phyloP scores from a whole-genome alignment of 1,140 invertebrate species.

The Copidosoma floridanum region DNA sequence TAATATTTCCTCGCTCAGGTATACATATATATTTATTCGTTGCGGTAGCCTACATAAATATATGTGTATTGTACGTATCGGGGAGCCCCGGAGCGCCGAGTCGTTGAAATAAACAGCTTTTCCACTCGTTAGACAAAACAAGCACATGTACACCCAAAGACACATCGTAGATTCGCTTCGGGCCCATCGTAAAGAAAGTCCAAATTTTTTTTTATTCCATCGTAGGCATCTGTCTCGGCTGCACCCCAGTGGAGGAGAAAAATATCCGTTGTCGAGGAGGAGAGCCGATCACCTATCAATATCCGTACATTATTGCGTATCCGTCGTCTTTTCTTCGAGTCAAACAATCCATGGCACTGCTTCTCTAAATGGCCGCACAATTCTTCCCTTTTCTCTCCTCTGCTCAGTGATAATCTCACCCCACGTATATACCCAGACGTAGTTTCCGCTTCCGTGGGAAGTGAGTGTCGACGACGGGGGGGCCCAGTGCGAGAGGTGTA shows the following conservation, averaged over 20 bases:
- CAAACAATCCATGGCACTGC: not conserved
- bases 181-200: not conserved
- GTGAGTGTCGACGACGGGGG: conserved; percentile 18
- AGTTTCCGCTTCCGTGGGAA: conserved; percentile 46
- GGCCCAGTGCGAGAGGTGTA: not conserved
- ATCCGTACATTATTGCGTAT: too few relatives aligned
- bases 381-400: not conserved
- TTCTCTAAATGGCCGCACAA: not conserved
- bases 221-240: conserved; percentile 1
- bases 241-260: too few relatives aligned
- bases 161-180: not conserved
- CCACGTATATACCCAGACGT: not conserved
- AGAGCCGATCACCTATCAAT: too few relatives aligned
- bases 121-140: too few relatives aligned
- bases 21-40: too few relatives aligned
- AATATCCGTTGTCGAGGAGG: too few relatives aligned
- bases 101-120: conserved; percentile 11
- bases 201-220: not conserved
- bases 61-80: too few relatives aligned
- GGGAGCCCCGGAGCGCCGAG: too few relatives aligned
- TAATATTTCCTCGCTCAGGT: too few relatives aligned
- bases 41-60: too few relatives aligned
- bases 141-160: not conserved
- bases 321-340: not conserved
- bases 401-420: not conserved